Evolutionary conservation across 2,113 vertebrate genomes (phyloP).

Genomic region (Mirza zaza): DNA sequence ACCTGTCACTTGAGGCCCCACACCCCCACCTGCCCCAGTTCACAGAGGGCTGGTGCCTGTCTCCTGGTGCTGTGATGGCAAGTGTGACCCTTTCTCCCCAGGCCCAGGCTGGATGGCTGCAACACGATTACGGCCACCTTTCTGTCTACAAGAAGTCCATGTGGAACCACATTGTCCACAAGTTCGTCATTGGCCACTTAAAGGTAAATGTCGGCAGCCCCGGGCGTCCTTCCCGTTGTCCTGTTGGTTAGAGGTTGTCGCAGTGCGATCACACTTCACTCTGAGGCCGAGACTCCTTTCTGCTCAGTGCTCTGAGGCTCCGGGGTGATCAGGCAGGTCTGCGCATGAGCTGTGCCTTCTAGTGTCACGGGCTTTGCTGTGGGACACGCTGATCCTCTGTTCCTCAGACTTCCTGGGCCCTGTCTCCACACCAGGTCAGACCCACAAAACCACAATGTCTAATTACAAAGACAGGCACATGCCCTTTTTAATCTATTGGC

Average conservation of each 20-base stretch:
- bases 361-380: not conserved
- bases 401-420: not conserved
- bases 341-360: too few species aligned
- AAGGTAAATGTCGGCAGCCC: conserved; percentile 85
- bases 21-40: not conserved
- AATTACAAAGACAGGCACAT: fast-evolving
- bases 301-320: not conserved
- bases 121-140: conserved; percentile 97
- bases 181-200: conserved; percentile 94
- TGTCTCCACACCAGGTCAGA: not conserved
- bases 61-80: fast-evolving
- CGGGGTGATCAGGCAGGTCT: too few species aligned
- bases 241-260: not conserved
- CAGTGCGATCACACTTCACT: not conserved
- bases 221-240: fast-evolving
- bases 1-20: fast-evolving
- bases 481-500: not conserved
- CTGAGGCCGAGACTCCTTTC: not conserved
- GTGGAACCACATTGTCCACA: conserved; percentile 94
- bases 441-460: not conserved
- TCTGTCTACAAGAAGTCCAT: conserved; percentile 93
- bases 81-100: conserved; percentile 69
- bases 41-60: fast-evolving
- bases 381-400: fast-evolving
- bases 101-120: conserved; percentile 96